These are phyloP conservation scores for Paracentrotus lividus DNA, from an alignment of 53 echinoderm and acorn worm genomes.

Conservation along the genomic window DNA sequence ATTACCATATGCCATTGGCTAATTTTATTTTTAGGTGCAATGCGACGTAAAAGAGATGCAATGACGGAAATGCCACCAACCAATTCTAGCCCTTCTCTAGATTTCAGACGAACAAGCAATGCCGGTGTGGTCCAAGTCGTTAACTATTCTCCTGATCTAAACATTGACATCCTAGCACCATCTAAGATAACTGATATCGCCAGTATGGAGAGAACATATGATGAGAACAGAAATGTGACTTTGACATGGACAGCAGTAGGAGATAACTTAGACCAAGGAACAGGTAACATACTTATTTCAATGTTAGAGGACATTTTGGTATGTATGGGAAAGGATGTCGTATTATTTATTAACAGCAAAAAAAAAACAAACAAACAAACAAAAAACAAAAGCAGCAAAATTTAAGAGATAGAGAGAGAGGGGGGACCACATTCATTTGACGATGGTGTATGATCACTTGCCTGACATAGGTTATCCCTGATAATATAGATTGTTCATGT, in stretches of 20 bases:
- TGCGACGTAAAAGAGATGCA: neutral
- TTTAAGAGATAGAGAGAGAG: neutral
- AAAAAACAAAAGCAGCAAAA: too few species aligned
- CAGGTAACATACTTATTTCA: neutral
- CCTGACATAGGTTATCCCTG: too few species aligned
- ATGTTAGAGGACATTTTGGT: neutral
- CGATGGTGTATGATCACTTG: neutral
- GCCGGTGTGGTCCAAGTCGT: slow-evolving; percentile 7
- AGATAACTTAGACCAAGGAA: slow-evolving; percentile 25
- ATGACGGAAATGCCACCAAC: neutral
- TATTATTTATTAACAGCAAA: neutral
- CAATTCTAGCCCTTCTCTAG: neutral
- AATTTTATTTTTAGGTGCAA: neutral
- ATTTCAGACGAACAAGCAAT: neutral
- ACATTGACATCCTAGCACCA: slow-evolving; percentile 30
- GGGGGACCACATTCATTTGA: neutral
- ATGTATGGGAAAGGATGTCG: neutral
- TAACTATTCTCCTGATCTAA: slow-evolving; percentile 12
- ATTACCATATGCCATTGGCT: neutral
- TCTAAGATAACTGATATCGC: slow-evolving; percentile 14
- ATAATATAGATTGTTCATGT: too few species aligned
- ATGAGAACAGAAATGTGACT: neutral
- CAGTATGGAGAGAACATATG: neutral
- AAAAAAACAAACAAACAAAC: too few species aligned
- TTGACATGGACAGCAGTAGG: slow-evolving; percentile 30